phyloP scores from a whole-genome alignment of 2,113 vertebrate species.

The Albula goreensis region DNA sequence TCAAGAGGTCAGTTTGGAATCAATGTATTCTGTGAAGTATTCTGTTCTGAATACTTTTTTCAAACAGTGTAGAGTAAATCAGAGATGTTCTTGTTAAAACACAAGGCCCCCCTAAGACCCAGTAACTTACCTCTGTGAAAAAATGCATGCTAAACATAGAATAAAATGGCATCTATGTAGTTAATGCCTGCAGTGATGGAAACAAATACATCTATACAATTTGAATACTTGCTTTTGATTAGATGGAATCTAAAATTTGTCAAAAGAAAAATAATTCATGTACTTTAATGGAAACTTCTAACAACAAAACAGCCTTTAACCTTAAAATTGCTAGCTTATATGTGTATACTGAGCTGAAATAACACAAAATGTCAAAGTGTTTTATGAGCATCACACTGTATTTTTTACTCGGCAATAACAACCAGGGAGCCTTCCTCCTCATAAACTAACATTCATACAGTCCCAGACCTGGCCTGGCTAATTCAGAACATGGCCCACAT shows the following conservation, averaged over 20 bases:
- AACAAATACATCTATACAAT: too few species aligned
- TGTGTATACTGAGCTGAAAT: background rate
- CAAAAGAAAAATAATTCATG: too few species aligned
- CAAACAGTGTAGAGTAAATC: background rate
- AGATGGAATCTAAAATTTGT: too few species aligned
- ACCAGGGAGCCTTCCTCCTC: too few species aligned
- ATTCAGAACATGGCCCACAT: slow-evolving; percentile 35
- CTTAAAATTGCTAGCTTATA: too few species aligned
- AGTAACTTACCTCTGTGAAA: too few species aligned
- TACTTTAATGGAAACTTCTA: too few species aligned
- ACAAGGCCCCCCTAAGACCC: background rate
- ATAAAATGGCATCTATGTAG: too few species aligned
- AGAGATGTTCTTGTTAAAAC: background rate
- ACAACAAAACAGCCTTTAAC: background rate
- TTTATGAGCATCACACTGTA: background rate
- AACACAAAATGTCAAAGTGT: background rate
- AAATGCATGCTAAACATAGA: too few species aligned
- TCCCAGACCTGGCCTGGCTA: background rate
- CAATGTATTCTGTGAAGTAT: background rate
- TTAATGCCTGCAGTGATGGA: too few species aligned
- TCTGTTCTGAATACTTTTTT: background rate
- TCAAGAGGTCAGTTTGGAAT: background rate
- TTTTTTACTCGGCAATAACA: background rate
- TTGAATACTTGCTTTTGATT: too few species aligned
- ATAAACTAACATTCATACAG: background rate